Evolutionary conservation across 1,140 invertebrate genomes (phyloP).

Genomic region (Ladona fulva): DNA sequence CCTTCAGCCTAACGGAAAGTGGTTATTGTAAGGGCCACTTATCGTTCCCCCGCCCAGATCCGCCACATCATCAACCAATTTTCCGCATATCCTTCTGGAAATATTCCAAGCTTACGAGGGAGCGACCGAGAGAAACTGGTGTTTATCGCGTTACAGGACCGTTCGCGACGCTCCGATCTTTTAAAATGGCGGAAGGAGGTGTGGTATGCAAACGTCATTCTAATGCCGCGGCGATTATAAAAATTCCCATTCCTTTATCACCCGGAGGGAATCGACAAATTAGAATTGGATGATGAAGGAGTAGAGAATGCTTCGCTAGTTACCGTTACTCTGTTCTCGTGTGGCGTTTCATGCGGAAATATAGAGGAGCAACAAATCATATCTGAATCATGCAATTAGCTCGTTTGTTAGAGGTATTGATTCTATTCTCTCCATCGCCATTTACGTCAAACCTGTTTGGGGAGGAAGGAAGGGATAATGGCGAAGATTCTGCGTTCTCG

Average conservation of each 20-base stretch:
- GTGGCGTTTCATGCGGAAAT: too few species aligned
- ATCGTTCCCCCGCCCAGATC: not conserved
- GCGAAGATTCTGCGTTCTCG: too few species aligned
- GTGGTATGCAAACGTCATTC: not conserved
- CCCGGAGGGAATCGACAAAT: not conserved
- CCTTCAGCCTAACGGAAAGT: not conserved
- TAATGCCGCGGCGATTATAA: not conserved
- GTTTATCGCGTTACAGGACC: not conserved
- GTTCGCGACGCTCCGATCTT: not conserved
- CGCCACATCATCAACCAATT: not conserved
- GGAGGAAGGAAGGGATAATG: too few species aligned
- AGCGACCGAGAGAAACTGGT: not conserved
- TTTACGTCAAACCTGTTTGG: too few species aligned
- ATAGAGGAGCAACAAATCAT: too few species aligned
- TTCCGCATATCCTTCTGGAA: slow-evolving; percentile 4
- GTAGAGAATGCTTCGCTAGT: not conserved
- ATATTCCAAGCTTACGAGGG: not conserved
- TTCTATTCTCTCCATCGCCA: too few species aligned
- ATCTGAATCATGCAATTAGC: too few species aligned
- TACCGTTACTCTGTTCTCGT: not conserved
- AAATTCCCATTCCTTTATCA: not conserved
- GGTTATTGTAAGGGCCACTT: not conserved
- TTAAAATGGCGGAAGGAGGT: not conserved
- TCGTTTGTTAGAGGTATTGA: too few species aligned
- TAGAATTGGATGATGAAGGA: not conserved